Evolutionary conservation across 2,888 invertebrate species (phyloP), one percentile per base, ranked within the genome.

Genomic region (Synergus itoensis): DNA sequence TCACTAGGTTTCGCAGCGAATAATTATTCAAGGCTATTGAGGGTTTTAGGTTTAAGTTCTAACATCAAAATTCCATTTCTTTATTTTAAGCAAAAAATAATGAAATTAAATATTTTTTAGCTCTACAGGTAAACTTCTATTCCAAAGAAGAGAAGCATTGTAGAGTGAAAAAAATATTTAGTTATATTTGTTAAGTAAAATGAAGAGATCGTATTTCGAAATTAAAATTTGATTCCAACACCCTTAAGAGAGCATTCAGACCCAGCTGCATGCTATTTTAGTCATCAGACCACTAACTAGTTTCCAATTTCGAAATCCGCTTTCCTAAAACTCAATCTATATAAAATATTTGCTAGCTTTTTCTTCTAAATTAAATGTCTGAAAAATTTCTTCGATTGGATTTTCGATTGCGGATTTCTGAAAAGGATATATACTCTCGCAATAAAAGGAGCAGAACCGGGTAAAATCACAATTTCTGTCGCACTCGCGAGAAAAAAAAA

Each of bases 231-330:
- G 36, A 5, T 36, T 36, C 5, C 36, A 4, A 36, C 5, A 36
- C 4, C 36, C 36, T 36, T 53, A 53, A n/a, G 11, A 53, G 62
- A 73, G 36, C 53, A 36, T n/a, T 73, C 36, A 73, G 73, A 53
- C 73, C 73, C 73, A 73, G 73, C 73, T 53, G 36, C 36, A 73
- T 48, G 28, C 69, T 16, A 21, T 53, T 48, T 40, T 53, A 36
- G 4, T 16, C 36, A 16, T 53, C n/a, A 16, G 36, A 12, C n/a
- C 36, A 73, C 40, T 73, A 53, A n/a, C 36, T 64, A 64, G 40
- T 4, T 1, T 64, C n/a, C 40, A 53, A 4, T 53, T 36, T 73
- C 7, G 16, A 73, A 53, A 53, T n/a, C 14, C 36, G n/a, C 40
- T 28, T 53, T 41, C n/a, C 18, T 8, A 9, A 65, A 65, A 41